Percentiles rank a stretch among this genome's conserved stretches.
These are phyloP conservation scores for Limosa lapponica DNA, from an alignment of 2,797 vertebrate species.

Conservation along the genomic window DNA sequence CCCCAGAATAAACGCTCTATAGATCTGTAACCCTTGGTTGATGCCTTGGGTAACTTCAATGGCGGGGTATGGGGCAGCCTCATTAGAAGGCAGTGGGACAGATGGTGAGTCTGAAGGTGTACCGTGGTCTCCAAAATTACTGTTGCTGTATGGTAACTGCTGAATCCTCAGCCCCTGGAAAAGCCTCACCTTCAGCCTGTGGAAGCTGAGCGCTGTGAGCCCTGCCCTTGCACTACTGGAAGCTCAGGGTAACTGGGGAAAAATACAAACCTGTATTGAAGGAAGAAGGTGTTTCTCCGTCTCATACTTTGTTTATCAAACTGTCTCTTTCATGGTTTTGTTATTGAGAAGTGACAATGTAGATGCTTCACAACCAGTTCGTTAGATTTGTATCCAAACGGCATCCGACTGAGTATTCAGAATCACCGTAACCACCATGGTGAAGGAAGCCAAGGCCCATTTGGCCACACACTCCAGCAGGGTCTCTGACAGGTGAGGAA, in stretches of 20 bases:
- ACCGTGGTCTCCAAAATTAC: not conserved
- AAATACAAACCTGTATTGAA: not conserved
- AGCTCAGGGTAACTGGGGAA: not conserved
- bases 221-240: not conserved
- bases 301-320: not conserved
- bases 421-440: fast-evolving
- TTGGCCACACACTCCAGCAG: not conserved
- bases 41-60: not conserved
- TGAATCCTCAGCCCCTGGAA: not conserved
- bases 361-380: not conserved
- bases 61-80: not conserved
- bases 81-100: not conserved
- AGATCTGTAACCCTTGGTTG: not conserved
- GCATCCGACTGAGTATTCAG: not conserved
- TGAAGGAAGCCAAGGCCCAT: not conserved
- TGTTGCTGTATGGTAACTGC: not conserved
- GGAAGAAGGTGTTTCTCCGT: not conserved
- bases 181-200: not conserved
- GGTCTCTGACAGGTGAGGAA: not conserved
- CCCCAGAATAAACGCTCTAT: not conserved
- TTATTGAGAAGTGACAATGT: not conserved
- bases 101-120: not conserved
- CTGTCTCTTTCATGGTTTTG: not conserved
- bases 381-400: not conserved
- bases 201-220: not conserved